Evolutionary conservation across 35 echinoderm and acorn worm genomes (phyloP).

Genomic region (Ophiothrix spiculata): DNA sequence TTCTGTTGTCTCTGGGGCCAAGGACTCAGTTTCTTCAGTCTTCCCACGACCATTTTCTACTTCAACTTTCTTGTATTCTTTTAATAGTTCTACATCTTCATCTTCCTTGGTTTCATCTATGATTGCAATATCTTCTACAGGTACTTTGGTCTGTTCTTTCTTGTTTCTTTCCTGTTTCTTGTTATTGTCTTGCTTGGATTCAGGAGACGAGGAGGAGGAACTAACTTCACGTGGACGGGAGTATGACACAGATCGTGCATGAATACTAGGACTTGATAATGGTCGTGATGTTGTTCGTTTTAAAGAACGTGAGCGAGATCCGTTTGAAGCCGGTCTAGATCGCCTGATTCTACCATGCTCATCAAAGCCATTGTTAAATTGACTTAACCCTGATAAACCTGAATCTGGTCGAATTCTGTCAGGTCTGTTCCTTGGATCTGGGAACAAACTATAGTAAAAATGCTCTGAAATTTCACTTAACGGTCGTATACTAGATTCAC

Average conservation of each 20-base stretch:
- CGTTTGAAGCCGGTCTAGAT: background rate
- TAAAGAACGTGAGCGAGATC: background rate
- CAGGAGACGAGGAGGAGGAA: background rate
- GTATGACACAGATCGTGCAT: background rate
- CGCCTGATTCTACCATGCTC: background rate
- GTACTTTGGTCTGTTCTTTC: constrained; percentile 9
- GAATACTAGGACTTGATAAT: background rate
- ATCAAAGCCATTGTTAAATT: background rate
- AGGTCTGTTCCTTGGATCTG: background rate
- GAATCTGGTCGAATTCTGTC: constrained; percentile 12
- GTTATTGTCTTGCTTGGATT: constrained; percentile 13
- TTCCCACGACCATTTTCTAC: background rate
- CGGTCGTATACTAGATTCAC: constrained; percentile 58
- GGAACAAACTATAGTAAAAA: constrained; percentile 90
- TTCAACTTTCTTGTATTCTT: constrained; percentile 5
- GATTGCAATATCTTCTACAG: constrained; percentile 1
- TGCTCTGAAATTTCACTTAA: constrained; percentile 80
- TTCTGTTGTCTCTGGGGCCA: constrained; percentile 34
- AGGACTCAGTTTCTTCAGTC: background rate
- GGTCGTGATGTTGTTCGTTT: background rate
- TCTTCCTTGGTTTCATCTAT: background rate
- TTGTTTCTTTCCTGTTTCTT: constrained; percentile 26
- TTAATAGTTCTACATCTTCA: background rate
- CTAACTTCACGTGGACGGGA: background rate
- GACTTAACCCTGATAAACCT: background rate